Conservation (phyloP, 2,888 invertebrate genomes). For the Andrena chrysosceles region DNA sequence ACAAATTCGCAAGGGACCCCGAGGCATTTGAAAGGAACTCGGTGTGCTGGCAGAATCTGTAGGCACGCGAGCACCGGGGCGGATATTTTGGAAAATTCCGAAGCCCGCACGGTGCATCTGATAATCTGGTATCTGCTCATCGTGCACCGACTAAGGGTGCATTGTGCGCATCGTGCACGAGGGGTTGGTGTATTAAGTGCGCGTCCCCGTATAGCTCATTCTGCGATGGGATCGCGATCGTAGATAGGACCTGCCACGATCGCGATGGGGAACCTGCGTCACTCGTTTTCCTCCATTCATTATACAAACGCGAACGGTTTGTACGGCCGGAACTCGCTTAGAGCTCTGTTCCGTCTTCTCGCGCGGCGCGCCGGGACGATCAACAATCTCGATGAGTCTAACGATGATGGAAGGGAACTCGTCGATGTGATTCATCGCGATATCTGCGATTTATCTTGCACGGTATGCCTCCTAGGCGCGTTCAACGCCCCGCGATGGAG, state of each 20-base stretch:
- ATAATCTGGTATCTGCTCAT: slow-evolving; percentile 48
- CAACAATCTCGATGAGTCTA: slow-evolving; percentile 28
- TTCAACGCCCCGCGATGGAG: not conserved
- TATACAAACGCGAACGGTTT: slow-evolving; percentile 32
- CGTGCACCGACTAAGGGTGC: slow-evolving; percentile 50
- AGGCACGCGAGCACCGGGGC: not conserved
- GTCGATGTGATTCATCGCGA: slow-evolving; percentile 32
- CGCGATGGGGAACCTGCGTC: slow-evolving; percentile 24
- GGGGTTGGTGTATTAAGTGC: slow-evolving; percentile 58
- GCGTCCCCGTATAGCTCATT: slow-evolving; percentile 46
- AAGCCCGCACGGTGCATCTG: slow-evolving; percentile 26
- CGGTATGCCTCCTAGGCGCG: not conserved
- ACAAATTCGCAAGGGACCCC: not conserved
- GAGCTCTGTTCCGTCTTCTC: slow-evolving; percentile 24
- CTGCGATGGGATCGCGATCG: slow-evolving; percentile 55
- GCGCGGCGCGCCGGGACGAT: slow-evolving; percentile 15
- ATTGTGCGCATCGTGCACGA: slow-evolving; percentile 49
- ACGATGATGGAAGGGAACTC: slow-evolving; percentile 19
- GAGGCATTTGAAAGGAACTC: not conserved
- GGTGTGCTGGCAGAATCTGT: no score
- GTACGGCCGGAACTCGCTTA: slow-evolving; percentile 24
- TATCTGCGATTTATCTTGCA: slow-evolving; percentile 44
- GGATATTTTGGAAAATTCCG: slow-evolving; percentile 41
- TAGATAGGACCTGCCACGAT: slow-evolving; percentile 59
- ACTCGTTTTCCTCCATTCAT: slow-evolving; percentile 49